These are phyloP conservation scores for Columba livia DNA, from an alignment of 2,113 vertebrate genomes.

Conservation along the genomic window DNA sequence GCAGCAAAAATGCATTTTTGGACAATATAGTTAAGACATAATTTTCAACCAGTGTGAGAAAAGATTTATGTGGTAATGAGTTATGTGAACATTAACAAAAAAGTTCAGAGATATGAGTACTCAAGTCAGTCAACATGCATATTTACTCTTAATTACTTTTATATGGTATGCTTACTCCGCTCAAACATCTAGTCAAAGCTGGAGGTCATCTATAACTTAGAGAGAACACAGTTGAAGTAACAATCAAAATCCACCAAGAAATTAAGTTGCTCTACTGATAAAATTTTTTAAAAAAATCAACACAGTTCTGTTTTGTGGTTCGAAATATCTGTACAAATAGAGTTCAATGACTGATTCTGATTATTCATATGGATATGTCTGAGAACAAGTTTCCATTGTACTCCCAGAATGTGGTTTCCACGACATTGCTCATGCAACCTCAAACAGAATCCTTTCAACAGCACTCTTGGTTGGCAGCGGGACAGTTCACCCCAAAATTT, in stretches of 20 bases:
- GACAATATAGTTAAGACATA: not conserved
- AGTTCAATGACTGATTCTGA: not conserved
- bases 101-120: not conserved
- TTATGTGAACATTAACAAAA: not conserved
- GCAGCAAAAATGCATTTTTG: not conserved
- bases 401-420: not conserved
- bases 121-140: not conserved
- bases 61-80: not conserved
- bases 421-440: not conserved
- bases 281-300: accelerated
- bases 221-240: not conserved
- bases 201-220: not conserved
- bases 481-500: not conserved
- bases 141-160: not conserved
- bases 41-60: not conserved
- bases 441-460: not conserved
- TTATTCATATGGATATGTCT: too few relatives aligned
- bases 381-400: not conserved
- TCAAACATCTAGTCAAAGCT: not conserved
- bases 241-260: not conserved
- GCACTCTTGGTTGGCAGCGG: not conserved
- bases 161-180: not conserved
- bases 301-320: not conserved
- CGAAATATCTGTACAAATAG: not conserved
- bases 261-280: not conserved